These are phyloP conservation scores for silkworm (Bombyx mori) DNA, from an alignment of 1,140 invertebrate species.

Conservation along the genomic window DNA sequence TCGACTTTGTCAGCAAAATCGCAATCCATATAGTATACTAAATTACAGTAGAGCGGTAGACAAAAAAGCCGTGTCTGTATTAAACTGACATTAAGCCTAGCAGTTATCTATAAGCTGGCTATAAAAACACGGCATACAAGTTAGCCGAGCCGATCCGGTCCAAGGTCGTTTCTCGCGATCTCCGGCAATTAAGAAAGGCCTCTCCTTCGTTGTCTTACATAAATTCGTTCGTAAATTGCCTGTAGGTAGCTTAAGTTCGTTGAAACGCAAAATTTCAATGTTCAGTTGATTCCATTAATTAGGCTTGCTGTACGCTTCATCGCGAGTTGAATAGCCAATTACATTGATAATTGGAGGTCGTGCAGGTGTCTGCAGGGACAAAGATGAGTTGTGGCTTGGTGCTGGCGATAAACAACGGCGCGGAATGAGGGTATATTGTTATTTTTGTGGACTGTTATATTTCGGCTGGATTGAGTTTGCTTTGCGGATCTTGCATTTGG, in stretches of 20 bases:
- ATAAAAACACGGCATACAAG: too few relatives aligned
- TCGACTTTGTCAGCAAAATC: too few relatives aligned
- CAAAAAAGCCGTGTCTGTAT: too few relatives aligned
- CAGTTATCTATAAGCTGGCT: too few relatives aligned
- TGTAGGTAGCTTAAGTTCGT: slow-evolving; percentile 26
- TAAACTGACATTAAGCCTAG: too few relatives aligned
- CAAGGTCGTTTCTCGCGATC: too few relatives aligned
- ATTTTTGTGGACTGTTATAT: not conserved
- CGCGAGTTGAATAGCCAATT: slow-evolving; percentile 66
- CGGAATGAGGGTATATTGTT: not conserved
- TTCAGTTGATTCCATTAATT: slow-evolving; percentile 64
- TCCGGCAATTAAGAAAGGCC: too few relatives aligned
- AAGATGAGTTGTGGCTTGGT: slow-evolving; percentile 3
- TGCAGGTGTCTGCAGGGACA: slow-evolving; percentile 39
- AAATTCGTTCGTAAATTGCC: not conserved
- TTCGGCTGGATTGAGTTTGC: not conserved
- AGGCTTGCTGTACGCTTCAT: slow-evolving; percentile 51
- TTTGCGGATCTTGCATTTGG: too few relatives aligned
- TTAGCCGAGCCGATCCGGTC: too few relatives aligned
- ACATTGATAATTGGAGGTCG: slow-evolving; percentile 63
- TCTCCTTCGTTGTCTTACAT: not conserved
- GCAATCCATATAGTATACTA: too few relatives aligned
- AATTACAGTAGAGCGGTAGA: too few relatives aligned
- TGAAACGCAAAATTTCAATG: slow-evolving; percentile 57
- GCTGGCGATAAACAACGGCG: not conserved